Percentiles rank a stretch among this genome's conserved stretches.
These are phyloP conservation scores for Ranitomeya variabilis DNA, from an alignment of 2,113 vertebrate species.

Conservation along the genomic window DNA sequence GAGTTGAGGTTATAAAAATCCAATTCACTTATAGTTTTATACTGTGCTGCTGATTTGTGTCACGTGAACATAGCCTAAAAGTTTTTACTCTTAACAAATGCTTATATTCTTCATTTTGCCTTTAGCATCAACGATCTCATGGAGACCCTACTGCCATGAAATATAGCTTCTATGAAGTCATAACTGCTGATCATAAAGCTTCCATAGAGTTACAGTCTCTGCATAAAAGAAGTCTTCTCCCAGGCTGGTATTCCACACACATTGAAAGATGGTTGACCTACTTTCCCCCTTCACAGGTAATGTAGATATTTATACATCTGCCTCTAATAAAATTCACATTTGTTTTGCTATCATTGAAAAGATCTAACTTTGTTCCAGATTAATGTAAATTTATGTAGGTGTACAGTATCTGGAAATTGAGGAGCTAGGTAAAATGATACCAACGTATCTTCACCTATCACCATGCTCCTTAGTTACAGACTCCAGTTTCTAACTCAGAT, in stretches of 20 bases:
- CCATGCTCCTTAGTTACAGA: no score
- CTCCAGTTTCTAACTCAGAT: no score
- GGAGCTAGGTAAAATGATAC: no score
- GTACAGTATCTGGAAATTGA: no score
- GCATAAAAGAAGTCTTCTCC: conserved; percentile 86
- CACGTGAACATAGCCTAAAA: no score
- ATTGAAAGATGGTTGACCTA: conserved; percentile 88
- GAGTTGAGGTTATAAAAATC: no score
- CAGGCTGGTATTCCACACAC: conserved; percentile 88
- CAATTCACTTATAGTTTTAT: no score
- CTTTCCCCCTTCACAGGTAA: conserved; percentile 89
- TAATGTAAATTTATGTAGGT: no score
- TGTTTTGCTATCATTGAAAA: background rate
- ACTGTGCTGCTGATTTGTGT: no score
- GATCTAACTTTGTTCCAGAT: background rate
- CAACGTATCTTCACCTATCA: no score
- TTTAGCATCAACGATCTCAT: conserved; percentile 91
- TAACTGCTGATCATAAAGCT: conserved; percentile 76
- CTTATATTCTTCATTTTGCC: background rate
- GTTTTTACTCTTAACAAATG: no score
- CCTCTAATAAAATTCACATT: background rate
- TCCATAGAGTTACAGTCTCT: conserved; percentile 80
- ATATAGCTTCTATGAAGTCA: conserved; percentile 91
- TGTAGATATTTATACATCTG: background rate
- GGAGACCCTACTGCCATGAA: conserved; percentile 86